Percentiles rank a stretch among this genome's conserved stretches.
These are phyloP conservation scores for Odocoileus hemionus DNA, from an alignment of 2,113 vertebrate genomes.

Conservation along the genomic window DNA sequence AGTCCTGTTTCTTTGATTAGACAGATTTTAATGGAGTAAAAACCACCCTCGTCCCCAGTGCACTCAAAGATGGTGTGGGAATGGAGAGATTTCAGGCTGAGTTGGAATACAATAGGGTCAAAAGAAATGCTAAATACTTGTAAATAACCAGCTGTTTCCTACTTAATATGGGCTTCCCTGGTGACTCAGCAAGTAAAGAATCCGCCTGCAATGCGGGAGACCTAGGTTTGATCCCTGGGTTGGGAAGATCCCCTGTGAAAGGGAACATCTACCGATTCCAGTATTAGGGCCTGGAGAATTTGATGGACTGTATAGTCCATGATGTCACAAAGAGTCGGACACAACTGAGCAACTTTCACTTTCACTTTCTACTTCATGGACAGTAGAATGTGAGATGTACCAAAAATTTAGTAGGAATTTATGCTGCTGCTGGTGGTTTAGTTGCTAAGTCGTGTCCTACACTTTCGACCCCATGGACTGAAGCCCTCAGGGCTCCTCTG, in stretches of 20 bases:
- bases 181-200: neutral
- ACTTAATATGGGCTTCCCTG: neutral
- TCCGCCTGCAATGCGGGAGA: neutral
- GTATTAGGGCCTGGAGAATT: neutral
- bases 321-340: neutral
- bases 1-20: conserved; percentile 1
- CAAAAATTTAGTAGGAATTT: neutral
- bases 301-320: neutral
- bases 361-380: neutral
- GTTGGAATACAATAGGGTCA: neutral
- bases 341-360: neutral
- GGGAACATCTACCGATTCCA: neutral
- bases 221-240: neutral
- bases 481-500: neutral
- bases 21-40: neutral
- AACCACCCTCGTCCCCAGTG: fast-evolving
- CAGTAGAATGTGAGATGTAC: neutral
- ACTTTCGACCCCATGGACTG: neutral
- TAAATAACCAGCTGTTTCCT: conserved; percentile 22
- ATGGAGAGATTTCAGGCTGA: neutral
- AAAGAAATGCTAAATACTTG: neutral
- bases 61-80: neutral
- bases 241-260: neutral
- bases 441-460: neutral
- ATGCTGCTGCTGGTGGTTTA: neutral